phyloP scores from a whole-genome alignment of 2,888 invertebrate genomes.

The Leucophenga montana region DNA sequence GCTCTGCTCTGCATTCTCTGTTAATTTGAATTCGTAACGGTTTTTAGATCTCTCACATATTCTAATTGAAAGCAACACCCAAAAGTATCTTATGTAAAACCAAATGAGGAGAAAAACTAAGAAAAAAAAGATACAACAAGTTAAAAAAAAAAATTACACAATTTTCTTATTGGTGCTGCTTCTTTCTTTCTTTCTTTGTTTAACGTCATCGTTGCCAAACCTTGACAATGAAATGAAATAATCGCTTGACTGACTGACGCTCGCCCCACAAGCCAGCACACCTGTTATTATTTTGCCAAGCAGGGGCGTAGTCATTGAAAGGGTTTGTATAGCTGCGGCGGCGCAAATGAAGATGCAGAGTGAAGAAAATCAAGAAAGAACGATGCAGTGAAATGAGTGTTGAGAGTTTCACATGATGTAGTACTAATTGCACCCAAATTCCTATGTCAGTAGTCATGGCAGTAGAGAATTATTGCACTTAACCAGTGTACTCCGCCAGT shows the following conservation, averaged over 20 bases:
- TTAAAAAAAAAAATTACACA: conserved; percentile 49
- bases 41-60: conserved; percentile 26
- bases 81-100: too few species aligned
- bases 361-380: too few species aligned
- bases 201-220: not conserved
- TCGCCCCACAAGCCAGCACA: conserved; percentile 2
- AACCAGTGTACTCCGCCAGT: too few species aligned
- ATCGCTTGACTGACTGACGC: conserved; percentile 23
- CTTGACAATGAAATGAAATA: conserved; percentile 55
- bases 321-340: too few species aligned
- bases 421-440: too few species aligned
- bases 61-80: not conserved
- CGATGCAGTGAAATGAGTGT: too few species aligned
- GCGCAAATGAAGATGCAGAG: too few species aligned
- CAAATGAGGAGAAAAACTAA: not conserved
- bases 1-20: conserved; percentile 3
- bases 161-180: conserved; percentile 62
- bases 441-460: too few species aligned
- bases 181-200: conserved; percentile 30
- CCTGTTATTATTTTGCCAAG: not conserved
- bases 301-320: too few species aligned
- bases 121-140: not conserved
- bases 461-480: too few species aligned
- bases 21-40: conserved; percentile 59
- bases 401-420: too few species aligned